phyloP scores from a whole-genome alignment of 1,140 invertebrate species.

The Melitaea cinxia region DNA sequence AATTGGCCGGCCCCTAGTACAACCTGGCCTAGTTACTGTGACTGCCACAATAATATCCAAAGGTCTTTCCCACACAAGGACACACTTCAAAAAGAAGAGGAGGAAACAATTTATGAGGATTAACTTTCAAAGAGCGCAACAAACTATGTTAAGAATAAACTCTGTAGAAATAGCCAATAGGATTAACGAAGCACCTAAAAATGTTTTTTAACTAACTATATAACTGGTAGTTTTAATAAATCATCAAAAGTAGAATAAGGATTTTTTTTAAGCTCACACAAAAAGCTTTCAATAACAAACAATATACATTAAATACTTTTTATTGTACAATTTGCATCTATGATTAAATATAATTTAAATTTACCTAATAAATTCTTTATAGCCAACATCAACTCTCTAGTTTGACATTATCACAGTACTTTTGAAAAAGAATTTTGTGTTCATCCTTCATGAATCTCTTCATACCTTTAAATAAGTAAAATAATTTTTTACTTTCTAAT shows the following conservation, averaged over 20 bases:
- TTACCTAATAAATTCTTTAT: not conserved
- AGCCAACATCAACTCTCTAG: constrained; percentile 40
- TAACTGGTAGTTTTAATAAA: constrained; percentile 19
- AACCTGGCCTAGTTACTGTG: constrained; percentile 87
- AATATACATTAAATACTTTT: not conserved
- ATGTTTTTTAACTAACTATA: constrained; percentile 52
- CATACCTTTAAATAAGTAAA: constrained; percentile 85
- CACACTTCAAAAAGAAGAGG: constrained; percentile 87
- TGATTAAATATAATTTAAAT: constrained; percentile 2
- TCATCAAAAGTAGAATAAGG: not conserved
- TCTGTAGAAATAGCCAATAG: constrained; percentile 80
- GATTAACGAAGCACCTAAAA: constrained; percentile 65
- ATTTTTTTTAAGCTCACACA: constrained; percentile 10
- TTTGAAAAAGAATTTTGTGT: constrained; percentile 81
- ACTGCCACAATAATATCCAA: constrained; percentile 95
- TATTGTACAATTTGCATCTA: not conserved
- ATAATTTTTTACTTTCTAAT: constrained; percentile 79
- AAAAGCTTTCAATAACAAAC: not conserved
- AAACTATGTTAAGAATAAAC: constrained; percentile 90
- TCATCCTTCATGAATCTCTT: constrained; percentile 82
- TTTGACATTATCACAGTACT: constrained; percentile 78
- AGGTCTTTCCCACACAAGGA: constrained; percentile 91
- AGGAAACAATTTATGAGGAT: constrained; percentile 90
- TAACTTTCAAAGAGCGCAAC: constrained; percentile 86
- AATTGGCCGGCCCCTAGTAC: constrained; percentile 91